These are phyloP conservation scores for Larimichthys crocea DNA, from an alignment of 2,113 vertebrate species.

Conservation along the genomic window DNA sequence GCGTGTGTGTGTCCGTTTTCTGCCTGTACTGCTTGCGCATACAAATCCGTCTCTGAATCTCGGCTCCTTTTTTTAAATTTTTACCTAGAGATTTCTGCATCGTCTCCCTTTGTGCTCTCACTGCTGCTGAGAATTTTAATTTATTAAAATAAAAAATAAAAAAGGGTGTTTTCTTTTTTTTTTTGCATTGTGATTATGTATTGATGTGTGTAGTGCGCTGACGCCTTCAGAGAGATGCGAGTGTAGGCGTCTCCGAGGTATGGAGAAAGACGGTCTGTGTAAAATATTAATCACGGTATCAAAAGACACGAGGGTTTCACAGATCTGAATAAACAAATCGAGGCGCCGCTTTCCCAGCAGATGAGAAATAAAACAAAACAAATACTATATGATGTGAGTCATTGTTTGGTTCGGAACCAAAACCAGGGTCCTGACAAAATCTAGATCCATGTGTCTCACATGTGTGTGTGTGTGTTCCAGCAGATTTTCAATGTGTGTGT, in stretches of 20 bases:
- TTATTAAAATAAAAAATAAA: not conserved
- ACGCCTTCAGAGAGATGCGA: constrained; percentile 58
- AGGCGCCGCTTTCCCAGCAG: constrained; percentile 38
- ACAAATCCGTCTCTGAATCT: constrained; percentile 10
- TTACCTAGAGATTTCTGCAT: constrained; percentile 41
- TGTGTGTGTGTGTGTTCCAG: not conserved
- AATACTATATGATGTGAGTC: constrained; percentile 36
- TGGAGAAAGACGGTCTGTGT: constrained; percentile 61
- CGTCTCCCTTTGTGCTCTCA: constrained; percentile 43
- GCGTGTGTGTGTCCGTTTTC: not conserved
- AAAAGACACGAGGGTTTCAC: constrained; percentile 58
- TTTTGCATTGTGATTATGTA: constrained; percentile 62
- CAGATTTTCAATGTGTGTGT: not conserved
- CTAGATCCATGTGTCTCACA: not conserved
- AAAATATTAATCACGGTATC: constrained; percentile 76
- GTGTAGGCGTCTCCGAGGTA: constrained; percentile 63
- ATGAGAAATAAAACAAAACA: constrained; percentile 38
- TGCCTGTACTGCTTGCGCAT: not conserved
- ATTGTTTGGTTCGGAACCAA: constrained; percentile 1
- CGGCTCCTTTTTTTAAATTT: not conserved
- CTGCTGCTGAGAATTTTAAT: constrained; percentile 59
- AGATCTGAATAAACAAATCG: constrained; percentile 73
- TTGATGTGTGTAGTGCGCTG: constrained; percentile 56
- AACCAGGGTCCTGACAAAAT: not conserved
- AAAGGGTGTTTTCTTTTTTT: constrained; percentile 59